Base-by-base conservation (phyloP, 37 sponge, comb jelly and placozoan species). In the Ephydatia muelleri region DNA sequence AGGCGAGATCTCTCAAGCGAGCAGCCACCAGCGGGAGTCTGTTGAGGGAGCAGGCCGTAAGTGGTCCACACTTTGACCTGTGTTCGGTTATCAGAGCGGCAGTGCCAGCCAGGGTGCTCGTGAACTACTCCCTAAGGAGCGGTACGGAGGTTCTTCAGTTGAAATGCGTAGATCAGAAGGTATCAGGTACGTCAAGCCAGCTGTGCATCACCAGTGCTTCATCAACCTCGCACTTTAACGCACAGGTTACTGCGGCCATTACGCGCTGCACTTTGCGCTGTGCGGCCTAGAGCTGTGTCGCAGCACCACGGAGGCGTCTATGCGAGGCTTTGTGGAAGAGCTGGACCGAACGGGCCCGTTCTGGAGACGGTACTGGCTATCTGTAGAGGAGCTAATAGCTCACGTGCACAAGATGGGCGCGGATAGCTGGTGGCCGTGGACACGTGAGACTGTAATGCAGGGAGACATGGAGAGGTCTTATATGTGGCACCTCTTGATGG, bases 391-490 rank as follows among this genome's bases (percentile, higher is more conserved):
- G 37, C 80, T 89, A 40, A 68, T 86, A 64, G 80, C 5, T 1
- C 32, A 83, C 67, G 90, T 43, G 21, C 25, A 12, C 23, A 75
- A 33, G 29, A 38, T 76, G 5, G 48, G 27, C 25, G 38, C 13
- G 26, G 90, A 84, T 0, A 21, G 23, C 14, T 89, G 90, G 90
- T 86, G 87, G 87, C 90, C 90, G 33, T 89, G 90, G 90, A 84
- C 85, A 19, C 68, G 49, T 31, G 81, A 84, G 0, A 36, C 68
- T 26, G 70, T 89, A 0, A 12, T 70, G 33, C 28, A 66, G 25
- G 90, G 90, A 13, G 84, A 84, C 76, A 84, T 89, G 90, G 90
- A 89, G 68, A 23, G 90, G 32, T 74, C 80, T 32, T 84, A 79
- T 68, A 38, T 89, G 30, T 34, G 30, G 11, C 80, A 89, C 66